Conservation (phyloP, 2,888 invertebrate species). For the Achlya flavicornis region DNA sequence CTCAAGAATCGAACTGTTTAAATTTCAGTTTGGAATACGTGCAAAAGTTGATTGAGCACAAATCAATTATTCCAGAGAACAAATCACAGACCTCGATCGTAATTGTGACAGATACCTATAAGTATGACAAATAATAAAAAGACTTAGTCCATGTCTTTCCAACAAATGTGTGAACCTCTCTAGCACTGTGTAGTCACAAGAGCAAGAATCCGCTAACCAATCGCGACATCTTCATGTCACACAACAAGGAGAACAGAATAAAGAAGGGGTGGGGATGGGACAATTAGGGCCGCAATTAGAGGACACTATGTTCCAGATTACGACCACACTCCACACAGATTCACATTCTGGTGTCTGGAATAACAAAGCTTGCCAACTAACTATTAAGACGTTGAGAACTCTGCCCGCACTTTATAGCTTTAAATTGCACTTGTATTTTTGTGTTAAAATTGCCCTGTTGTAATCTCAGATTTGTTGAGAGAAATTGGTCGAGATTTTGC, state of each 20-base stretch:
- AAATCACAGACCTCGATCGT: too few species aligned
- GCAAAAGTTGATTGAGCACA: too few species aligned
- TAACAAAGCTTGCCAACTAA: constrained; percentile 78
- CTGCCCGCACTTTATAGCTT: constrained; percentile 17
- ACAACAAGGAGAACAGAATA: constrained; percentile 50
- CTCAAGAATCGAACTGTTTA: too few species aligned
- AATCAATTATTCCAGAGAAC: too few species aligned
- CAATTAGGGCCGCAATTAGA: constrained; percentile 83
- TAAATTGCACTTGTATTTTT: constrained; percentile 52
- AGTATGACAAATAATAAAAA: too few species aligned
- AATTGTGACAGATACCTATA: too few species aligned
- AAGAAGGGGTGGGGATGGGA: constrained; percentile 60
- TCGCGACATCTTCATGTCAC: constrained; percentile 27
- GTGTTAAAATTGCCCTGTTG: constrained; percentile 43
- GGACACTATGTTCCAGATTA: constrained; percentile 82
- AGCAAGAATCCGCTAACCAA: constrained; percentile 14
- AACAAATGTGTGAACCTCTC: neutral
- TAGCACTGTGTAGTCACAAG: neutral
- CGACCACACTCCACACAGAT: constrained; percentile 68
- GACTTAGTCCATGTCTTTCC: too few species aligned
- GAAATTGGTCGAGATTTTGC: constrained; percentile 25
- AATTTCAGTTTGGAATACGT: too few species aligned
- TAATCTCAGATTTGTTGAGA: constrained; percentile 44
- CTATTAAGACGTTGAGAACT: constrained; percentile 73
- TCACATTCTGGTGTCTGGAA: constrained; percentile 68